Evolutionary conservation across 2,113 vertebrate species (phyloP).

Genomic region (Anarhynchus alexandrinus): DNA sequence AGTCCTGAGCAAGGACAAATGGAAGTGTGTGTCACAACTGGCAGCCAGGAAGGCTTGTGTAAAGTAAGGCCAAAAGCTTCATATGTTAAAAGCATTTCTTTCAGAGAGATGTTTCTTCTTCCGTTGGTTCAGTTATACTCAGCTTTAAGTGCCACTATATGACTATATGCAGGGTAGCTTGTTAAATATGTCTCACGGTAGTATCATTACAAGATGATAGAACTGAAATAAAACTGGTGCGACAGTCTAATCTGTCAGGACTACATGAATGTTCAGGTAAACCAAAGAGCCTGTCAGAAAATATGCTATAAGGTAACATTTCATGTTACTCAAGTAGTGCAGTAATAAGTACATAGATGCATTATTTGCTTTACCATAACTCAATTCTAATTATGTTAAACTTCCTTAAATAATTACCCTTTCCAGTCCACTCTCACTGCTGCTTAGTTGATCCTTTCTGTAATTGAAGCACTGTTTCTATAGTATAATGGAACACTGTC

Average conservation of each 20-base stretch:
- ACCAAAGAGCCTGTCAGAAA: background rate
- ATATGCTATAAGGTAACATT: background rate
- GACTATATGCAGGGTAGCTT: background rate
- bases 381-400: background rate
- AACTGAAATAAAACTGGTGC: background rate
- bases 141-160: background rate
- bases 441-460: background rate
- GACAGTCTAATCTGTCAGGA: background rate
- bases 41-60: constrained; percentile 91
- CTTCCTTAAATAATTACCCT: background rate
- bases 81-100: background rate
- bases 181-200: background rate
- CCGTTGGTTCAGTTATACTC: background rate
- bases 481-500: background rate
- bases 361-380: background rate
- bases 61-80: constrained; percentile 79
- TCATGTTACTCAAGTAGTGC: background rate
- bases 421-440: background rate
- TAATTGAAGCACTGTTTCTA: background rate
- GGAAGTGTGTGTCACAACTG: constrained; percentile 90
- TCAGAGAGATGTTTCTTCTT: background rate
- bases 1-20: constrained; percentile 81
- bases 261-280: background rate
- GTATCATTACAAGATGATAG: background rate
- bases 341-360: background rate